Percentiles rank a stretch among this genome's conserved stretches.
Conservation (phyloP, 2,797 vertebrate species). For the Channa striata region DNA sequence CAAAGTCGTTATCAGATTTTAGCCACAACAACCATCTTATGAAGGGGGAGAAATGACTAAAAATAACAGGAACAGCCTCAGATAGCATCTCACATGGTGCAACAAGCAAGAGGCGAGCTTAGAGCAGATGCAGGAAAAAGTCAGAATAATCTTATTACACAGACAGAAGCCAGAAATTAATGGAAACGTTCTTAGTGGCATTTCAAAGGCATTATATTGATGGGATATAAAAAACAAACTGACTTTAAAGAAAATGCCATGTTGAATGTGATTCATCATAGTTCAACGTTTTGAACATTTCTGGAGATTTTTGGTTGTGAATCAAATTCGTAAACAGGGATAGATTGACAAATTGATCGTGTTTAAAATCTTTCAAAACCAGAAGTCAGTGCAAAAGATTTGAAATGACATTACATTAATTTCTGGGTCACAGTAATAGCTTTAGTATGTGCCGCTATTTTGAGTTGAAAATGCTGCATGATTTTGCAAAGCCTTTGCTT, state of each 20-base stretch:
- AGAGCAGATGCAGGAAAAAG: background rate
- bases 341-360: background rate
- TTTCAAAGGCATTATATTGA: background rate
- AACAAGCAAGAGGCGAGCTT: background rate
- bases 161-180: background rate
- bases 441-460: no score
- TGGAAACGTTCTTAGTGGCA: background rate
- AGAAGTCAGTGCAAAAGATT: background rate
- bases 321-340: background rate
- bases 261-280: background rate
- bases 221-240: background rate
- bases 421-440: background rate
- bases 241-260: background rate
- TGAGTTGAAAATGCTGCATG: background rate
- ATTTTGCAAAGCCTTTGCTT: background rate
- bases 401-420: background rate
- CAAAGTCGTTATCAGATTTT: constrained; percentile 51
- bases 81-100: background rate
- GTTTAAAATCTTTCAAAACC: background rate
- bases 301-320: background rate
- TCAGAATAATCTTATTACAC: background rate
- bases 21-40: background rate
- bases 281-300: no score
- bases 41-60: constrained; percentile 11
- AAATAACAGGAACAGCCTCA: constrained; percentile 13